Conservation (phyloP, 64 coral and sea anemone genomes). For the Pocillopora verrucosa region DNA sequence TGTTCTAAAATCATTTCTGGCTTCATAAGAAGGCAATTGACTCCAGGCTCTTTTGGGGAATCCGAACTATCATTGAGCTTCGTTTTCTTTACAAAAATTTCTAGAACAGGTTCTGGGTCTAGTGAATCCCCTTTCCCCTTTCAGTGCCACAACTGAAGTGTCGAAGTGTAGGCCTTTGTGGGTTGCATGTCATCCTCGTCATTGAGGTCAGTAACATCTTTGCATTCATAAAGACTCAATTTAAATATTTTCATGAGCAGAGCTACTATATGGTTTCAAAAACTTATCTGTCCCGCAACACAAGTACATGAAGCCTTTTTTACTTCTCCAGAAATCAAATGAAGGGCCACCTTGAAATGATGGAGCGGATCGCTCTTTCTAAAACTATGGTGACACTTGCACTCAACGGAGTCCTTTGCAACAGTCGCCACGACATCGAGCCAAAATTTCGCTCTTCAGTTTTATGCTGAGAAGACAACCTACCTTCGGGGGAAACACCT, state of each 20-base stretch:
- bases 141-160: conserved; percentile 32
- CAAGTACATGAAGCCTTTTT: too few species aligned
- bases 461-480: too few species aligned
- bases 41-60: not conserved
- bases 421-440: not conserved
- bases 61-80: not conserved
- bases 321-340: too few species aligned
- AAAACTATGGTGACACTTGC: too few species aligned
- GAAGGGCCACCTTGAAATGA: too few species aligned
- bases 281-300: too few species aligned
- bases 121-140: conserved; percentile 36
- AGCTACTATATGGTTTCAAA: too few species aligned
- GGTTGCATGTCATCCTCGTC: conserved; percentile 37
- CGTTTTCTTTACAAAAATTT: conserved; percentile 16
- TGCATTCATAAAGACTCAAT: conserved; percentile 21
- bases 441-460: not conserved
- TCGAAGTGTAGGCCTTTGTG: conserved; percentile 26
- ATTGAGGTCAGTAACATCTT: conserved; percentile 27
- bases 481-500: too few species aligned
- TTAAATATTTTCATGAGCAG: too few species aligned
- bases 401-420: too few species aligned
- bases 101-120: conserved; percentile 27
- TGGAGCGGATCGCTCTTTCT: too few species aligned
- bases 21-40: conserved; percentile 25
- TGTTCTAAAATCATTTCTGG: not conserved